A percentile compares a stretch with the other conserved stretches of the same genome.
phyloP scores from a whole-genome alignment of 2,113 vertebrate genomes.

The Rhabdomys dilectus region DNA sequence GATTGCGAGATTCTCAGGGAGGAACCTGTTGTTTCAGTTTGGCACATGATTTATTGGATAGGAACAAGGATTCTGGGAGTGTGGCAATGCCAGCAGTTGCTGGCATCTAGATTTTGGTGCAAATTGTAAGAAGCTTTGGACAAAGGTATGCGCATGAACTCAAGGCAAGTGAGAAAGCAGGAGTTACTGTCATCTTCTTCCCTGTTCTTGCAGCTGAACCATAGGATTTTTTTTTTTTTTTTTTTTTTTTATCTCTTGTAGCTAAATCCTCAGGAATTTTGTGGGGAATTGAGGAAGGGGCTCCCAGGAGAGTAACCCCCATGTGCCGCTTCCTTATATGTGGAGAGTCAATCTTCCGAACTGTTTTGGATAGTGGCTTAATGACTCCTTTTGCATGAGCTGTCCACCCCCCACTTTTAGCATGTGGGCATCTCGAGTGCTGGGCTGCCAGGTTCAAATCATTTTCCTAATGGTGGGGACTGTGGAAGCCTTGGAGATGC shows the following conservation, averaged over 20 bases:
- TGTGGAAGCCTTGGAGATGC: not conserved
- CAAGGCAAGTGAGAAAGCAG: not conserved
- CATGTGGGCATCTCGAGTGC: not conserved
- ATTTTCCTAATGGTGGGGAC: not conserved
- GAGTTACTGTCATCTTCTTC: not conserved
- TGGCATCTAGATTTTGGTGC: conserved; percentile 11
- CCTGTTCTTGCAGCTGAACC: too few relatives aligned
- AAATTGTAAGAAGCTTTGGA: conserved; percentile 3
- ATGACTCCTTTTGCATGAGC: not conserved
- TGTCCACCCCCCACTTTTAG: not conserved
- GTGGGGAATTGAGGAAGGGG: not conserved
- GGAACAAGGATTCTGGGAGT: not conserved
- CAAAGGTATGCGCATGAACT: not conserved
- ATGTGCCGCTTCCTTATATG: not conserved
- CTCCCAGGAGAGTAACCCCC: not conserved
- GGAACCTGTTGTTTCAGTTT: not conserved
- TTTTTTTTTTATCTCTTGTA: not conserved
- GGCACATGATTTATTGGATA: conserved; percentile 13
- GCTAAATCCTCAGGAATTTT: not conserved
- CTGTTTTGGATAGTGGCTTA: not conserved
- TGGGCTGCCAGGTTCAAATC: not conserved
- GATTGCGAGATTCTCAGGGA: not conserved
- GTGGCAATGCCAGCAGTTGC: not conserved
- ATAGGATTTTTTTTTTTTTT: not conserved
- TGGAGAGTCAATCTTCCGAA: not conserved